Conservation (phyloP, 2,888 invertebrate genomes). For the Allolobophora icterica region DNA sequence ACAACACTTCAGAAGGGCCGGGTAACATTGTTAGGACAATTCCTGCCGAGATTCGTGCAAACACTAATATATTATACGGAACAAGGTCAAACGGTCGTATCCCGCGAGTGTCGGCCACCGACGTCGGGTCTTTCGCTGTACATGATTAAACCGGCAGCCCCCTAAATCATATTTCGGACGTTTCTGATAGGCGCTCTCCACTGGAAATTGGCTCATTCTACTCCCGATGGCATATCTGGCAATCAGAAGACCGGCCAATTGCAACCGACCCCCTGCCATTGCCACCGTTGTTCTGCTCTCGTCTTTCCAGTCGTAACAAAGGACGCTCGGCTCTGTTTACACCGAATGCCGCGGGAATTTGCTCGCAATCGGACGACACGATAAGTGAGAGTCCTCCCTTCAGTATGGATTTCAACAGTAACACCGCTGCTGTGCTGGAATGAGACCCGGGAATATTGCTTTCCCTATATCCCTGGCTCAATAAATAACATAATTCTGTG, state of each 20-base stretch:
- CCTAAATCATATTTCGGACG: conserved; percentile 1
- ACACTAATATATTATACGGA: not conserved
- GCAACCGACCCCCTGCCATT: not conserved
- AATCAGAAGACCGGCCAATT: not conserved
- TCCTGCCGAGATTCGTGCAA: not conserved
- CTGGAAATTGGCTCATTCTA: conserved; percentile 2
- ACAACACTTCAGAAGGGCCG: not conserved
- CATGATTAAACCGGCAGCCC: not conserved
- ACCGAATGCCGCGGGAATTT: not conserved
- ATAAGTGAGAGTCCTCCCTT: not conserved
- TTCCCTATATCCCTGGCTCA: not conserved
- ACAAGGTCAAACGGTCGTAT: not conserved
- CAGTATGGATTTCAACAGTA: not conserved
- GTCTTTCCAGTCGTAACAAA: not conserved
- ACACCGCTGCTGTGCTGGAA: conserved; percentile 17
- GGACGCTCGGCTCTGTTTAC: not conserved
- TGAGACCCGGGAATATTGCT: not conserved
- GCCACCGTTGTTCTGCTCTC: not conserved
- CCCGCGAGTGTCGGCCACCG: not conserved
- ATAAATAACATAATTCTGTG: not conserved
- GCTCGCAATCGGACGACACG: not conserved
- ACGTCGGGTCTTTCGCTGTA: not conserved
- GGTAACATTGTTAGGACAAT: not conserved
- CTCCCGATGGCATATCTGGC: conserved; percentile 11
- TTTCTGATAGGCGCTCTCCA: conserved; percentile 17